Percentiles rank a stretch among this genome's conserved stretches.
These are phyloP conservation scores for Saccopteryx bilineata DNA, from an alignment of 2,113 vertebrate genomes.

Conservation along the genomic window DNA sequence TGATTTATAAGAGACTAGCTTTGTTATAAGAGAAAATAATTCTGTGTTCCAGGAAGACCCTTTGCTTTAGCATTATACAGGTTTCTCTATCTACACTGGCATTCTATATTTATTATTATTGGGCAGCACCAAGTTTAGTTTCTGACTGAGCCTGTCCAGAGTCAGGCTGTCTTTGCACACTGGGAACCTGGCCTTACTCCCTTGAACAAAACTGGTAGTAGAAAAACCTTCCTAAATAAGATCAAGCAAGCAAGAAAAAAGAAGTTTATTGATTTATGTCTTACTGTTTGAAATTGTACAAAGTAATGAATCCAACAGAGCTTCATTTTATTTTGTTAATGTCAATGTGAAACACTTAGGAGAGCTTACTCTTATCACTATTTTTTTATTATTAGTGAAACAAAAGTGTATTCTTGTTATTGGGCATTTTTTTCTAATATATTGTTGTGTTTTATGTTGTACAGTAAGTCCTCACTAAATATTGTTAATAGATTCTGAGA, in stretches of 20 bases:
- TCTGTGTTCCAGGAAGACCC: neutral
- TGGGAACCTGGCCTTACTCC: constrained; percentile 64
- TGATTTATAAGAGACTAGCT: neutral
- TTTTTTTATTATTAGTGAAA: neutral
- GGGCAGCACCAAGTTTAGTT: constrained; percentile 64
- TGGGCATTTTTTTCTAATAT: neutral
- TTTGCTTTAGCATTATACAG: constrained; percentile 25
- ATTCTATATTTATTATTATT: constrained; percentile 74
- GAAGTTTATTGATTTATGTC: constrained; percentile 31
- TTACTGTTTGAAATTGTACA: constrained; percentile 41
- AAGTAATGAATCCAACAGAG: neutral
- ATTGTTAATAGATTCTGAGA: neutral
- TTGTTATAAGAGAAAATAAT: constrained; percentile 36
- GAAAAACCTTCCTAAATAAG: constrained; percentile 71
- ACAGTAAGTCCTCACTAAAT: neutral
- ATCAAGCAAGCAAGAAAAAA: neutral
- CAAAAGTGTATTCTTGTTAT: neutral
- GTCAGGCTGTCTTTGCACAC: constrained; percentile 62
- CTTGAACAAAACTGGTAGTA: constrained; percentile 82
- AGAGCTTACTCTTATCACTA: neutral
- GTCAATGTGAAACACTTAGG: neutral
- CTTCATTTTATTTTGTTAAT: constrained; percentile 55
- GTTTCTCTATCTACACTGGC: constrained; percentile 25
- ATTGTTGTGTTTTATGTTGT: neutral
- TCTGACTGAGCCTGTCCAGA: constrained; percentile 66